These are phyloP conservation scores for Nasonia vitripennis DNA, from an alignment of 1,140 invertebrate genomes.

Conservation along the genomic window DNA sequence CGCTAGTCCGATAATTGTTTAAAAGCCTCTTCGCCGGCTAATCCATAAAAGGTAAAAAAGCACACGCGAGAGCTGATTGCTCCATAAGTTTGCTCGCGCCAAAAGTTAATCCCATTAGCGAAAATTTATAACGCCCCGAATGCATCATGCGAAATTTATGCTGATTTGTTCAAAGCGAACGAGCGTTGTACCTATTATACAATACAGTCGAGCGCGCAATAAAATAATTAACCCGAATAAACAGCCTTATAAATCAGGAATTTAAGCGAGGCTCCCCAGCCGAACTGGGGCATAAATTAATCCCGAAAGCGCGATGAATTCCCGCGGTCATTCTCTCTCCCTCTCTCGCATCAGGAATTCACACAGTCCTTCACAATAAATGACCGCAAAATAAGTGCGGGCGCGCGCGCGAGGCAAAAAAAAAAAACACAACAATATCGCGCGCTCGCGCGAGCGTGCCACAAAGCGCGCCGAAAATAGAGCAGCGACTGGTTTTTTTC, in stretches of 20 bases:
- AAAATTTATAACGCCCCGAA: no score
- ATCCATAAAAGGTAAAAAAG: no score
- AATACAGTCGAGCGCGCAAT: background rate
- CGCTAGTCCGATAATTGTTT: no score
- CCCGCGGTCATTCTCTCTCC: background rate
- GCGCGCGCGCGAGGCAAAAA: background rate
- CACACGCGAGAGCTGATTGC: no score
- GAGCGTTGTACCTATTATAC: background rate
- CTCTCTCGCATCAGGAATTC: background rate
- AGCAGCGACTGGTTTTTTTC: background rate
- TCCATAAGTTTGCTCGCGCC: no score
- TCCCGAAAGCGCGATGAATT: background rate
- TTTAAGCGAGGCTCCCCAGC: background rate
- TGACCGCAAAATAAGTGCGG: background rate
- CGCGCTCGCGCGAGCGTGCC: background rate
- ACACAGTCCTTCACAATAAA: background rate
- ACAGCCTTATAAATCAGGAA: background rate
- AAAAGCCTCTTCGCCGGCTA: no score
- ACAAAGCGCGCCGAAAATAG: conserved; percentile 46
- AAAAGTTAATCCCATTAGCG: no score
- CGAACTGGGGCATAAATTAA: conserved; percentile 39
- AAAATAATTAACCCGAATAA: conserved; percentile 10
- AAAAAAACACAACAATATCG: conserved; percentile 19
- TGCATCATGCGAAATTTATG: no score
- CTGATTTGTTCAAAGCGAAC: no score